Evolutionary conservation across 2,113 vertebrate species (phyloP), one percentile per base, ranked within the genome.

Genomic region (Heteronetta atricapilla): DNA sequence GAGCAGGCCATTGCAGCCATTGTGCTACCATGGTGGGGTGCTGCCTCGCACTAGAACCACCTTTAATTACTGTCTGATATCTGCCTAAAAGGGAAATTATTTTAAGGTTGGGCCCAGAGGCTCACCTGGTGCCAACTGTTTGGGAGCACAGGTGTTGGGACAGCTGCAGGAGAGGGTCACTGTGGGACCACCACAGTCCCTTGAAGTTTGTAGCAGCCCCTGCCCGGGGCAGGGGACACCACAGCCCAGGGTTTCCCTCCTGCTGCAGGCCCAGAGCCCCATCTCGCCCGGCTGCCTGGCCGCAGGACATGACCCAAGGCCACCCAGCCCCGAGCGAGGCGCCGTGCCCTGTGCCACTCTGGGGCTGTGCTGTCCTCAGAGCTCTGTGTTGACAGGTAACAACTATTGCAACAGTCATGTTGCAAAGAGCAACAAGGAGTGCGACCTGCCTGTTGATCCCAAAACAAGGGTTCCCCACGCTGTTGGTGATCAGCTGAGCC

Each of bases 1-100:
- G 36, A 26, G 8, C 19, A 42, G 59, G n/a, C 15, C 14, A 4
- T 23, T 3, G 16, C 12, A n/a, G 34, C 38, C 28, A 5, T 15
- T 0, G 0, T 69, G 70, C 29, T 3, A 0, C 52, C n/a, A 3
- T 0, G 6, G 6, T 23, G 29, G 31, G 10, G 64, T 44, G 31
- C 29, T 44, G 40, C 40, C 29, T 67, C 29, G 9, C 7, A 14
- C 20, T 22, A 9, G 21, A 6, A 28, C 13, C 4, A 6, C 20
- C 59, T 34, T 11, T 7, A 46, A 31, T 31, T 44, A 5, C 40
- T 21, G 29, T 44, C 29, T 44, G 64, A 33, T 31, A 10, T 0
- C 52, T 31, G 13, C 26, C 38, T 16, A 21, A 21, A 46, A 46
- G 20, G 46, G 46, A 46, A 46, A 20, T 46, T 21, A 46, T 46